These are phyloP conservation scores for Lepeophtheirus nordmannii DNA, from an alignment of 2,888 invertebrate genomes.

Conservation along the genomic window DNA sequence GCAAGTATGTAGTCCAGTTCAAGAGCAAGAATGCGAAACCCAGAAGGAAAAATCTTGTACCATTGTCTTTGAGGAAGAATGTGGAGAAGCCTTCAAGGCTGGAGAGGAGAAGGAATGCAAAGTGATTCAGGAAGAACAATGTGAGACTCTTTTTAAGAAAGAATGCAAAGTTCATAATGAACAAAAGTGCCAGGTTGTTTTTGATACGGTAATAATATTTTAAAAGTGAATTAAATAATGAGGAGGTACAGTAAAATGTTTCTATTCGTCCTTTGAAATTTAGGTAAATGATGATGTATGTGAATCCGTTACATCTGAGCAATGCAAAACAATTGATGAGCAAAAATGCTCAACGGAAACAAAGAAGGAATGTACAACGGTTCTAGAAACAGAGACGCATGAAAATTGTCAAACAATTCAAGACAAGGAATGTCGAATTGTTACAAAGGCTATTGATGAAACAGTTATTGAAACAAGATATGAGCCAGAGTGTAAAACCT, in stretches of 20 bases:
- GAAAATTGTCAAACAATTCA: slow-evolving; percentile 2
- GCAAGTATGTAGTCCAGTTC: background rate
- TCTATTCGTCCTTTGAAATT: background rate
- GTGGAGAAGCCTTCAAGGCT: background rate
- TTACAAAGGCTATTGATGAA: background rate
- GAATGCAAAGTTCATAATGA: slow-evolving; percentile 14
- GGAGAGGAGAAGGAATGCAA: slow-evolving; percentile 9
- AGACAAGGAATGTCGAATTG: background rate
- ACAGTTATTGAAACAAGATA: slow-evolving; percentile 10
- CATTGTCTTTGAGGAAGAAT: slow-evolving; percentile 7
- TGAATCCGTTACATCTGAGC: background rate
- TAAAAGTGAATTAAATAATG: background rate
- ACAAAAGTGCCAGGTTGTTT: slow-evolving; percentile 4
- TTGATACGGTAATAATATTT: background rate
- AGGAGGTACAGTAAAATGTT: background rate
- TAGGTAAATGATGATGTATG: background rate
- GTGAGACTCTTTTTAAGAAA: slow-evolving; percentile 11
- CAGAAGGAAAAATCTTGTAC: slow-evolving; percentile 9
- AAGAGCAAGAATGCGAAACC: slow-evolving; percentile 4
- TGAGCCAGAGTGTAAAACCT: background rate
- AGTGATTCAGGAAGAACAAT: slow-evolving; percentile 10
- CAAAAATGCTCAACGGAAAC: background rate
- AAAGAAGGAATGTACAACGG: background rate
- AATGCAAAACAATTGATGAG: slow-evolving; percentile 1
- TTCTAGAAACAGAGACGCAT: background rate